Base-by-base conservation (phyloP, 2,113 vertebrate genomes). In the Apodemus sylvaticus region DNA sequence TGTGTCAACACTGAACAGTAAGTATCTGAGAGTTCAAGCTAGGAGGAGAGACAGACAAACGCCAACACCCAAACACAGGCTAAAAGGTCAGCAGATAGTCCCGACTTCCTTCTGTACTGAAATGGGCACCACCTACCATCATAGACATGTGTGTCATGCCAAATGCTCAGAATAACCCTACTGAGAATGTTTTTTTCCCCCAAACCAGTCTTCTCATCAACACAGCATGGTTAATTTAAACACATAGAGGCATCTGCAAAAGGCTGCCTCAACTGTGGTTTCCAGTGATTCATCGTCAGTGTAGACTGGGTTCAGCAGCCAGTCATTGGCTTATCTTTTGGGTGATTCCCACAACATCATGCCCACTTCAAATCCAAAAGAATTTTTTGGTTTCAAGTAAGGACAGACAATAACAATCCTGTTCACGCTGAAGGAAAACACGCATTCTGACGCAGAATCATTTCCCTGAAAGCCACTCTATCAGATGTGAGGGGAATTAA, bases 1-100 rank as follows among this genome's bases (percentile, higher is more conserved):
- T 99, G 99, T 96, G 97, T 96, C 53, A 98, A 89, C 22, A 3
- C 97, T 76, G 98, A 98, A 83, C 97, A 98, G 98, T 99, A 94
- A 99, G 99, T 98, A 98, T 95, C 85, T 83, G 3, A 31, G 24
- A 34, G 73, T 92, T 55, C 90, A 66, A 34, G 16, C 24, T 0
- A 11, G 45, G 45, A 76, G 45, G 76, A n/a, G 58, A 96, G 5
- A 48, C n/a, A 94, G 94, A 60, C 73, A 36, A 68, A 20, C 66
- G 31, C 8, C 39, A 45, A 26, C 8, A 39, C 12, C 70, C 58
- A 8, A 92, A 87, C 74, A 4, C 19, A 20, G 94, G 94, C 94
- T 86, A 88, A 87, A 36, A 92, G 13, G 66, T 92, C 89, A 86
- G 55, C 26, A 76, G 55, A 76, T 7, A 31, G 20, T 91, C 85